These are phyloP conservation scores for Drosophila sp. DNA, from an alignment of 1,140 invertebrate genomes.

Conservation along the genomic window DNA sequence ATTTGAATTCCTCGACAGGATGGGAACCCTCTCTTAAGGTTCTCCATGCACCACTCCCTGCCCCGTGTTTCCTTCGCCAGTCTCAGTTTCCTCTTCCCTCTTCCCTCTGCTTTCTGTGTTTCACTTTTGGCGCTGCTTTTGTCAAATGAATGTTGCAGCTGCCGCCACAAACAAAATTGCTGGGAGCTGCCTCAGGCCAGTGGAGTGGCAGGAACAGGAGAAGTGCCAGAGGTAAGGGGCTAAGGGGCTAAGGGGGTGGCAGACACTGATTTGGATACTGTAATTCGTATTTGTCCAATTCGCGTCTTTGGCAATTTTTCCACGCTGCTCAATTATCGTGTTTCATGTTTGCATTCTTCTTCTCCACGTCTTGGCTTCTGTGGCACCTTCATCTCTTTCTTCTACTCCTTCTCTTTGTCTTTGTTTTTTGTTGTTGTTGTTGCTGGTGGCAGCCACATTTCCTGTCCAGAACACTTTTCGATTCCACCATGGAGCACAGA, in stretches of 20 bases:
- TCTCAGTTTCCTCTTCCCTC: background rate
- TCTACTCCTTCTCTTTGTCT: constrained; percentile 1
- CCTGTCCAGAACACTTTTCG: constrained; percentile 77
- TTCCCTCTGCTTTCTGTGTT: constrained; percentile 30
- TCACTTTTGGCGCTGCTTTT: constrained; percentile 70
- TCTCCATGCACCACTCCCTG: background rate
- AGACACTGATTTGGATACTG: constrained; percentile 82
- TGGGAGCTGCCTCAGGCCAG: constrained; percentile 13
- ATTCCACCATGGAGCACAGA: constrained; percentile 50
- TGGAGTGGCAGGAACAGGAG: too few relatives aligned
- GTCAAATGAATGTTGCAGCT: constrained; percentile 82
- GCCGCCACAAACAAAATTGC: constrained; percentile 68
- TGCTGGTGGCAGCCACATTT: constrained; percentile 54
- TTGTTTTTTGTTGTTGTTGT: constrained; percentile 18
- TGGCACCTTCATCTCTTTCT: constrained; percentile 45
- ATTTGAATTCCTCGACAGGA: constrained; percentile 73
- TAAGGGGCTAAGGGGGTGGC: constrained; percentile 14
- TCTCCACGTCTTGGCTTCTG: constrained; percentile 48
- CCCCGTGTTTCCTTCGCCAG: too few relatives aligned
- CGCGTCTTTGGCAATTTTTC: constrained; percentile 83
- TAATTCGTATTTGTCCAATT: constrained; percentile 83
- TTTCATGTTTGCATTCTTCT: constrained; percentile 80
- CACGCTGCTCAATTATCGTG: constrained; percentile 82
- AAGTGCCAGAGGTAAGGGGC: background rate
- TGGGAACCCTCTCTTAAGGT: constrained; percentile 6